Base-by-base conservation (phyloP, 1,140 invertebrate genomes). In the Latrodectus geometricus region DNA sequence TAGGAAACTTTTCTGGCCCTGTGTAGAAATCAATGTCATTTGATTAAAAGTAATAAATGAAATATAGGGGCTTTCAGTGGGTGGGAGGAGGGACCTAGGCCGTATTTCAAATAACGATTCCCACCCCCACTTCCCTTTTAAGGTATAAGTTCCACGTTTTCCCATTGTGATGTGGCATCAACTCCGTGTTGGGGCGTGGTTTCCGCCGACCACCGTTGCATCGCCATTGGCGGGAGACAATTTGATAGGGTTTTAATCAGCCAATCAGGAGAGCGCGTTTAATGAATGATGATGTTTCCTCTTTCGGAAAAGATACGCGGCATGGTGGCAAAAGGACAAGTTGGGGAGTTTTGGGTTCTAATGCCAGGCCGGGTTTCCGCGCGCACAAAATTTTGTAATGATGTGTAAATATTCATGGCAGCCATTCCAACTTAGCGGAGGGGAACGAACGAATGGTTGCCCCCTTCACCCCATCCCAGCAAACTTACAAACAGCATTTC, bases 231-330 rank as follows among this genome's bases (percentile, higher is more conserved):
- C 52, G 23, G 80, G 80, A 74, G 70, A 83, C 69, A 83, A 83
- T 83, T 83, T 83, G 80, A 83, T 83, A 83, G 80, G 80, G 70
- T 83, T 83, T 83, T 83, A 83, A 83, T 83, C 80, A 74, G 80
- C 80, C 80, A 83, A 83, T 83, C 69, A 83, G 80, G 70, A 50
- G 56, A 48, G 52, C 69, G 69, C 80, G 54, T 74, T 83, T 83
- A 83, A 83, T 83, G 80, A 83, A 83, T 83, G 80, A 83, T 83
- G 80, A 83, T 73, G 80, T 83, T 83, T 83, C 72, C 80, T 50
- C 70, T 35, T 52, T 61, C 72, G 12, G 70, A 74, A 35, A 50
- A 70, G 72, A 83, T 73, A 83, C 56, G 72, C 76, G 61, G 79
- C 65, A 23, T 49, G 20, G 15, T 23, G 23, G 56, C 35, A 61